A percentile compares a stretch with the other conserved stretches of the same genome.
Evolutionary conservation across 1,140 invertebrate genomes (phyloP).

Genomic region (Pseudomyrmex dendroicus): DNA sequence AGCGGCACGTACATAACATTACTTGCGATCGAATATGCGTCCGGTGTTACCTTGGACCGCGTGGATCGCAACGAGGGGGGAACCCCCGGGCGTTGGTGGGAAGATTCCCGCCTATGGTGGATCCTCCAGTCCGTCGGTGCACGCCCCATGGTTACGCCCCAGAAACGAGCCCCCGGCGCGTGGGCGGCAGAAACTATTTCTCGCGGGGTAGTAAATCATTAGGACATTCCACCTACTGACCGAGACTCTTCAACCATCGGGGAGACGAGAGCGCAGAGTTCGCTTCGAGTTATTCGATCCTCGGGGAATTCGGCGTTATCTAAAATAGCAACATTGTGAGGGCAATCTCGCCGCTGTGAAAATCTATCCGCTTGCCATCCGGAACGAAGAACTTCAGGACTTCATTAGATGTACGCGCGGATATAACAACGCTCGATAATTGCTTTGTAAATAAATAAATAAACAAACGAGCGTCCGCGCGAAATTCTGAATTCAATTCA

Average conservation of each 20-base stretch:
- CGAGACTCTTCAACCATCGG: constrained; percentile 62
- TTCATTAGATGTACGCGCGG: too few species aligned
- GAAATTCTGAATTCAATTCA: constrained; percentile 21
- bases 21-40: constrained; percentile 60
- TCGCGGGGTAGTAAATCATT: constrained; percentile 50
- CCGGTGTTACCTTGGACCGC: constrained; percentile 57
- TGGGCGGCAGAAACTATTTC: constrained; percentile 59
- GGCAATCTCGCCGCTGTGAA: background rate
- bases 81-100: constrained; percentile 39
- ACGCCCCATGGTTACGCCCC: constrained; percentile 76
- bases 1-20: background rate
- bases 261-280: background rate
- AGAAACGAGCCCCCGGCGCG: constrained; percentile 42
- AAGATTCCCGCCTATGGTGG: constrained; percentile 71
- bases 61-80: constrained; percentile 32
- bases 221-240: constrained; percentile 72
- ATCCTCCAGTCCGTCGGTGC: constrained; percentile 29
- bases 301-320: background rate
- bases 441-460: background rate
- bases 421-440: too few species aligned
- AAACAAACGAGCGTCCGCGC: background rate
- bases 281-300: constrained; percentile 20
- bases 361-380: background rate
- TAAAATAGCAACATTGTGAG: constrained; percentile 9
- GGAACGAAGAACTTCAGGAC: too few species aligned